phyloP scores from a whole-genome alignment of 2,888 invertebrate genomes.

The Mechanitis mazaeus region DNA sequence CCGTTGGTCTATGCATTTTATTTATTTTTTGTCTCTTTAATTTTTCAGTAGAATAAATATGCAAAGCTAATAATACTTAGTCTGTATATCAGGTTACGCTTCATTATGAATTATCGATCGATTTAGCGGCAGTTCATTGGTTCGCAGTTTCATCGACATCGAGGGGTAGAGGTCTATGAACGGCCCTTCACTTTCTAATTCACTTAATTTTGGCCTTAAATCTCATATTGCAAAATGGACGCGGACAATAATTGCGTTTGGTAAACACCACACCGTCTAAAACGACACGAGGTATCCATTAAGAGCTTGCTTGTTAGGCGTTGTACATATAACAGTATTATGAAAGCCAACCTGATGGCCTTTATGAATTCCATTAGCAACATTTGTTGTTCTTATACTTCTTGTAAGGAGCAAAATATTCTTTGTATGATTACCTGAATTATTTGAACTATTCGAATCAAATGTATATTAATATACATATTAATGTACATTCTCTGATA shows the following conservation, averaged over 20 bases:
- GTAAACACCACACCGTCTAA: slow-evolving; percentile 51
- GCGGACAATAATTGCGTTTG: slow-evolving; percentile 69
- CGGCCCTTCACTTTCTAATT: slow-evolving; percentile 59
- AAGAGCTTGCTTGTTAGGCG: slow-evolving; percentile 35
- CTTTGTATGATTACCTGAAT: too few species aligned
- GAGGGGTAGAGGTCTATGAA: slow-evolving; percentile 41
- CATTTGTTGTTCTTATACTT: too few species aligned
- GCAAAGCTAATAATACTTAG: slow-evolving; percentile 11
- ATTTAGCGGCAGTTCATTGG: slow-evolving; percentile 25
- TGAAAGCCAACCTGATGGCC: not conserved
- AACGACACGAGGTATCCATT: slow-evolving; percentile 52
- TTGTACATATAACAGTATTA: slow-evolving; percentile 1
- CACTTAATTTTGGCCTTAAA: slow-evolving; percentile 73
- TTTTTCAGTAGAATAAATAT: not conserved
- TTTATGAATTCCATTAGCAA: too few species aligned
- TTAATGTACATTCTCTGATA: not conserved
- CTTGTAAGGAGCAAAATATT: too few species aligned
- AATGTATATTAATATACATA: too few species aligned
- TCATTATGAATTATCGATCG: slow-evolving; percentile 22
- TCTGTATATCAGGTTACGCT: slow-evolving; percentile 14
- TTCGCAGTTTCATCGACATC: slow-evolving; percentile 20
- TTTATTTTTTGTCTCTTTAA: too few species aligned
- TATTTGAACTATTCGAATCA: too few species aligned
- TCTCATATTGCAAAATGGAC: slow-evolving; percentile 73
- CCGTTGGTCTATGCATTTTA: too few species aligned